phyloP scores from a whole-genome alignment of 30 jellyfish, hydroid and myxozoan species.

The Nemopilema nomurai region DNA sequence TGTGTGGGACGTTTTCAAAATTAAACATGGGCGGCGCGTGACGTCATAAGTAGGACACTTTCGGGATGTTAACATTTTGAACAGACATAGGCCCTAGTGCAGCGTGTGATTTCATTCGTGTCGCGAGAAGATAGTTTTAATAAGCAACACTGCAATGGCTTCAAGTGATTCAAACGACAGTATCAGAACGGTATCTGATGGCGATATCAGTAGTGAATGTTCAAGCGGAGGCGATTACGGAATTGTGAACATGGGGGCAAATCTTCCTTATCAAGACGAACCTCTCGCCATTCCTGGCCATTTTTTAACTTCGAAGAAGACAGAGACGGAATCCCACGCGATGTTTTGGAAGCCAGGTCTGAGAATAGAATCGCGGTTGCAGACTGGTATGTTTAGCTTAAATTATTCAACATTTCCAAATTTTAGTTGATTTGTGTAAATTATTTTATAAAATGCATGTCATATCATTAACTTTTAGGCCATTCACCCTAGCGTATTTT shows the following conservation, averaged over 20 bases:
- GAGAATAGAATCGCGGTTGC: not conserved
- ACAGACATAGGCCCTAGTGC: not conserved
- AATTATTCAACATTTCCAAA: not conserved
- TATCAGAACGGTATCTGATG: not conserved
- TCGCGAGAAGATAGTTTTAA: not conserved
- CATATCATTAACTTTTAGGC: not conserved
- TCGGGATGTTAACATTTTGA: not conserved
- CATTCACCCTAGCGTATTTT: conserved; percentile 1
- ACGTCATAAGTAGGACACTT: conserved; percentile 36
- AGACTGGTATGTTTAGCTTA: not conserved
- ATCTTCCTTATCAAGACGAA: not conserved
- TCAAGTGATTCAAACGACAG: not conserved
- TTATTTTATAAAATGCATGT: not conserved
- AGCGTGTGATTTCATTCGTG: not conserved
- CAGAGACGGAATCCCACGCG: not conserved
- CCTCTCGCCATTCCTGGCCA: not conserved
- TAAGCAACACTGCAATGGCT: not conserved
- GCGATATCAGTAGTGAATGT: not conserved
- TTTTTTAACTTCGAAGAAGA: not conserved
- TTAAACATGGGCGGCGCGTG: conserved; percentile 13
- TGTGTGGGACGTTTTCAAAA: conserved; percentile 13
- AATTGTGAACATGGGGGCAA: not conserved
- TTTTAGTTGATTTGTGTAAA: not conserved
- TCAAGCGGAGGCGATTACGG: not conserved
- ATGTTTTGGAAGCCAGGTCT: not conserved